Conservation (phyloP, 2,797 vertebrate genomes). For the Heliangelus exortis region DNA sequence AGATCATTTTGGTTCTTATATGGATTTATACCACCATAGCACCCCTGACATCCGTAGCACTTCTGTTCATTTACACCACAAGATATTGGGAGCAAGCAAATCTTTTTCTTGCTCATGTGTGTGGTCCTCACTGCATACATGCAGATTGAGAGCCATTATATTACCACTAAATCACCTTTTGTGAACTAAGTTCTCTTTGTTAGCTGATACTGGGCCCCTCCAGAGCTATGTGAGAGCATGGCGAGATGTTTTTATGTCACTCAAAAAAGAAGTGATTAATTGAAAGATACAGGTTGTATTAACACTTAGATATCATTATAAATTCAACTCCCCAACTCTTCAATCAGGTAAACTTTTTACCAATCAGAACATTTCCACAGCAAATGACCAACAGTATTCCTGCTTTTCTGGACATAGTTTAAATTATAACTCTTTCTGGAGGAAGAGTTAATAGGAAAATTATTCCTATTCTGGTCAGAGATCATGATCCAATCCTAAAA, state of each 20-base stretch:
- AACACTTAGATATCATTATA: not conserved
- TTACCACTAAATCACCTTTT: constrained; percentile 1
- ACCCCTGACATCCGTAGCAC: not conserved
- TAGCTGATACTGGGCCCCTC: not conserved
- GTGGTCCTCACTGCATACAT: not conserved
- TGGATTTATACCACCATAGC: not conserved
- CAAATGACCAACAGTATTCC: not conserved
- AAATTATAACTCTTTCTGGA: constrained; percentile 23
- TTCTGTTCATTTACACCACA: not conserved
- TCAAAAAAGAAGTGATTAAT: not conserved
- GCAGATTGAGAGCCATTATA: not conserved
- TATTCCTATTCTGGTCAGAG: constrained; percentile 60
- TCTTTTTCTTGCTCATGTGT: not conserved
- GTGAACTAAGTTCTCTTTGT: not conserved
- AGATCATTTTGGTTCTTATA: not conserved
- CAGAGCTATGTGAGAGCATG: not conserved
- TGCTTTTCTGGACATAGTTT: constrained; percentile 6
- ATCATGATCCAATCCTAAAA: constrained; percentile 51
- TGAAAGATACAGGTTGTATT: not conserved
- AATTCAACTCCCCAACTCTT: not conserved
- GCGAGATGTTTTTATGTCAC: not conserved
- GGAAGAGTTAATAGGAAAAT: not conserved
- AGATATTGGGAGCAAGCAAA: not conserved
- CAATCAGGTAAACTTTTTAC: not conserved
- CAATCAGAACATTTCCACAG: constrained; percentile 31